Base-by-base conservation (phyloP, 30 jellyfish, hydroid and myxozoan species). In the Pelagia noctiluca region DNA sequence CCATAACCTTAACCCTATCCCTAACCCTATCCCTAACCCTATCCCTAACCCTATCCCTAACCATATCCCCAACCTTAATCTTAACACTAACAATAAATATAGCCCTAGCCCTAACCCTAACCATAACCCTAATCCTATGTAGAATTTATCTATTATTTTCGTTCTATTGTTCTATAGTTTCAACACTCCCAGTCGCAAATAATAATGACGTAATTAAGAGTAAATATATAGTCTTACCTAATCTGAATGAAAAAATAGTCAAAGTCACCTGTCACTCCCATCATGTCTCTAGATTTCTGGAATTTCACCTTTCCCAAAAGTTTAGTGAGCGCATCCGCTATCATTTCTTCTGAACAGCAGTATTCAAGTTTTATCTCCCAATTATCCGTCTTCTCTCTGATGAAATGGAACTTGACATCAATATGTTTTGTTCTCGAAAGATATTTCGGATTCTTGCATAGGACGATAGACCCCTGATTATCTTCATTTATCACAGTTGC, bases 281-380 rank as follows among this genome's bases (percentile, higher is more conserved):
- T n/a, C n/a, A n/a, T n/a, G n/a, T n/a, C n/a, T n/a, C n/a, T n/a
- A n/a, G n/a, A n/a, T n/a, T n/a, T n/a, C n/a, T n/a, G n/a, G n/a
- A n/a, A n/a, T n/a, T n/a, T n/a, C n/a, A n/a, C n/a, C n/a, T n/a
- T n/a, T 4, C 72, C 35, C 72, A 11, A 31, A 16, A n/a, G 60
- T 25, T 68, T 68, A 29, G 81, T 68, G 32, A 68, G 81, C 29
- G 37, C 37, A 34, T 68, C 81, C 7, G 81, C 81, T 31, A 68
- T 34, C 64, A 68, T 68, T 5, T 68, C 81, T 19, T 68, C 24
- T 23, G 64, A 31, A 22, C 26, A 16, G 63, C 81, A 68, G 64
- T 13, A 68, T 36, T 68, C 63, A 1, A 68, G 63, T 24, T 12
- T 68, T 1, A 29, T 31, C 30, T 68, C 62, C 19, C 65, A 61